Evolutionary conservation across 2,113 vertebrate genomes (phyloP).

Genomic region (Lampris megalopsis): DNA sequence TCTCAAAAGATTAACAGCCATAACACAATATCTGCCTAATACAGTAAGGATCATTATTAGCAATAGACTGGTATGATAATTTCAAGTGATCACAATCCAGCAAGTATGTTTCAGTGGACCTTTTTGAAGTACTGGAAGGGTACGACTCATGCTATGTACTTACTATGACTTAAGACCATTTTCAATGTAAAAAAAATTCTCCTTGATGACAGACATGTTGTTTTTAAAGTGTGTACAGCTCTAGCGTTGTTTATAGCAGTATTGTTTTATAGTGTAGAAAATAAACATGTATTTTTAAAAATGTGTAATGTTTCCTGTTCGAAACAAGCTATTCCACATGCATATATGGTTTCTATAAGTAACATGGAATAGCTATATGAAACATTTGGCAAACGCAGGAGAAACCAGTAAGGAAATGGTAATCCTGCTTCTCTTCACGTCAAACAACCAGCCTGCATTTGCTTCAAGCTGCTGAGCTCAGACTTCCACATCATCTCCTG

Average conservation of each 20-base stretch:
- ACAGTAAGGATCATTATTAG: constrained; percentile 14
- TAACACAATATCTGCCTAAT: constrained; percentile 25
- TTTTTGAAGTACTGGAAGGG: constrained; percentile 48
- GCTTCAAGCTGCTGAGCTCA: constrained; percentile 45
- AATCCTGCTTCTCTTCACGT: constrained; percentile 25
- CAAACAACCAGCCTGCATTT: constrained; percentile 34
- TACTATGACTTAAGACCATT: constrained; percentile 46
- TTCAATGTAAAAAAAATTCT: constrained; percentile 57
- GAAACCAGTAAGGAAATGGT: background rate
- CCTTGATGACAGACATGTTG: constrained; percentile 62
- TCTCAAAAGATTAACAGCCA: constrained; percentile 51
- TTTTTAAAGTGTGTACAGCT: constrained; percentile 86
- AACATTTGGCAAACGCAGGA: background rate
- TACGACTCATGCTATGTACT: constrained; percentile 53
- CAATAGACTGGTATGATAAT: constrained; percentile 22
- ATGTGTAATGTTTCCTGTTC: background rate
- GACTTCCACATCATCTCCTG: constrained; percentile 46
- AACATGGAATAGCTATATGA: background rate
- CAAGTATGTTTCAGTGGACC: constrained; percentile 4
- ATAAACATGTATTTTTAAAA: constrained; percentile 85
- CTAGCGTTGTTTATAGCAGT: constrained; percentile 57
- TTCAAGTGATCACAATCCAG: background rate
- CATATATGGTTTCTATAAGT: background rate
- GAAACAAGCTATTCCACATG: background rate
- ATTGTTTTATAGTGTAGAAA: constrained; percentile 74